phyloP scores from a whole-genome alignment of 1,140 invertebrate species.

The Cylas formicarius region DNA sequence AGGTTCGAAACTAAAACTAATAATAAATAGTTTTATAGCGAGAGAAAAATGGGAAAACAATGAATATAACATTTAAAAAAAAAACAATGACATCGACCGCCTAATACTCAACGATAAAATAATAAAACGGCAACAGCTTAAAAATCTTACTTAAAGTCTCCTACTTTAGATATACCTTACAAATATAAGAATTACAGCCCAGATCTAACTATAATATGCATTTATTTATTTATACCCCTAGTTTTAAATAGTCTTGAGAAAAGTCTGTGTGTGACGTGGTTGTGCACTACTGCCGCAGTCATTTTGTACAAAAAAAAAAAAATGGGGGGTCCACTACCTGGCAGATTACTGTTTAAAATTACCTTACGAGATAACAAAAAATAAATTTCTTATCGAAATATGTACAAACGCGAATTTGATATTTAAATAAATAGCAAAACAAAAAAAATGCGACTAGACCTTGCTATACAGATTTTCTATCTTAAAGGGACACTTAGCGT shows the following conservation, averaged over 20 bases:
- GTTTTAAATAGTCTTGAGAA: slow-evolving; percentile 13
- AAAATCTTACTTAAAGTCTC: slow-evolving; percentile 8
- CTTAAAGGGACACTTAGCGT: too few species aligned
- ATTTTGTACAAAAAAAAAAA: slow-evolving; percentile 18
- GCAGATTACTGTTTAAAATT: slow-evolving; percentile 1
- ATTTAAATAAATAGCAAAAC: neutral
- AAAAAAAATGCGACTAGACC: slow-evolving; percentile 8
- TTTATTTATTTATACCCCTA: slow-evolving; percentile 13
- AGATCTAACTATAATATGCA: slow-evolving; percentile 18
- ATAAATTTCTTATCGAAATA: slow-evolving; percentile 5
- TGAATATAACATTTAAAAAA: neutral
- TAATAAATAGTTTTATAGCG: slow-evolving; percentile 18
- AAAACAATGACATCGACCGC: slow-evolving; percentile 1
- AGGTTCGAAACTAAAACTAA: slow-evolving; percentile 15
- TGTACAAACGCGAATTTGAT: slow-evolving; percentile 10
- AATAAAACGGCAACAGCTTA: slow-evolving; percentile 17
- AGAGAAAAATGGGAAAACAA: neutral
- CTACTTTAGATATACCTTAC: slow-evolving; percentile 15
- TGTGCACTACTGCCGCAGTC: slow-evolving; percentile 25
- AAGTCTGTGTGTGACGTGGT: slow-evolving; percentile 14
- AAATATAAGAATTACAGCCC: slow-evolving; percentile 17
- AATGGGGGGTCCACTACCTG: too few species aligned
- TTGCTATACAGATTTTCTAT: too few species aligned
- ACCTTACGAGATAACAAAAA: slow-evolving; percentile 5
- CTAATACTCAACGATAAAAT: slow-evolving; percentile 5